Conservation (phyloP, 2,113 vertebrate genomes). For the Ochotona curzoniae region DNA sequence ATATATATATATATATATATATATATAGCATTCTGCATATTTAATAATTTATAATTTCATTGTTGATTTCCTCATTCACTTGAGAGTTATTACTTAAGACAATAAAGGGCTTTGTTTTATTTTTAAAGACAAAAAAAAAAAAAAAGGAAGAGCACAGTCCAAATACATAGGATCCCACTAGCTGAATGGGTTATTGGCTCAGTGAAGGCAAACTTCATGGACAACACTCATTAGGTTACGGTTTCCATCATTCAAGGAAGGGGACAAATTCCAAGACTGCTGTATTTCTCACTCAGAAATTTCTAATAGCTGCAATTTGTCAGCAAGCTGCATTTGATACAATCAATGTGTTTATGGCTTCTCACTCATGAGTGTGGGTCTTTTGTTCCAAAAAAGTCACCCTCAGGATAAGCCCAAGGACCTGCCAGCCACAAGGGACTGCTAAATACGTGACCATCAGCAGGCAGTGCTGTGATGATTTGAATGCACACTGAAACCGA, state of each 20-base stretch:
- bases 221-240: background rate
- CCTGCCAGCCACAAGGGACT: background rate
- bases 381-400: background rate
- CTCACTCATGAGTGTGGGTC: background rate
- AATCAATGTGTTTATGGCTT: background rate
- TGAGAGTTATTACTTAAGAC: too few relatives aligned
- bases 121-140: too few relatives aligned
- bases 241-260: background rate
- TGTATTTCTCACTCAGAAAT: background rate
- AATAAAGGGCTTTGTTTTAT: too few relatives aligned
- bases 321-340: background rate
- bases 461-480: background rate
- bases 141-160: background rate
- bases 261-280: background rate
- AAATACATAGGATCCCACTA: background rate
- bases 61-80: too few relatives aligned
- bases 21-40: too few relatives aligned
- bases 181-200: background rate
- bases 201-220: background rate
- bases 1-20: too few relatives aligned
- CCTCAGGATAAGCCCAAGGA: background rate
- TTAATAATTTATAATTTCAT: too few relatives aligned
- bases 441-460: background rate
- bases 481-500: background rate
- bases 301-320: background rate